These are phyloP conservation scores for Myotis pilosus DNA, from an alignment of 2,797 vertebrate genomes.

Conservation along the genomic window DNA sequence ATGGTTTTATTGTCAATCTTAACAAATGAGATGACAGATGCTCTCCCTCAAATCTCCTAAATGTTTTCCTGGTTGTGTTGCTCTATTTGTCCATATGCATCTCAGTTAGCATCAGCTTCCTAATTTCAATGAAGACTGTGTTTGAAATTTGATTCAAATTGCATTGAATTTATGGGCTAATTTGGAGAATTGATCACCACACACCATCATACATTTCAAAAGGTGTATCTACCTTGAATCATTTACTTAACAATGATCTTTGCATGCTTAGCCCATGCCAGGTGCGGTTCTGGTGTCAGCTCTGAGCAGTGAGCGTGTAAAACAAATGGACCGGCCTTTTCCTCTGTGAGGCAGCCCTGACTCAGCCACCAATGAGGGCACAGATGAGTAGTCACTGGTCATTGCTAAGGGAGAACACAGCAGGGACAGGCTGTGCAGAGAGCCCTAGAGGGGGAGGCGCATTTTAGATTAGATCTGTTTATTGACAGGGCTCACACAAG, in stretches of 20 bases:
- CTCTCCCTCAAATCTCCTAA: background rate
- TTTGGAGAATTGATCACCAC: background rate
- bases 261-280: background rate
- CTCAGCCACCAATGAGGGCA: background rate
- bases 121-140: background rate
- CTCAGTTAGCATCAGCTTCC: background rate
- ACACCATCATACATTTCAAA: background rate
- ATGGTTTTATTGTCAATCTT: background rate
- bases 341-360: background rate
- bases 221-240: background rate
- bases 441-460: background rate
- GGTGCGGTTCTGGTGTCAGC: background rate
- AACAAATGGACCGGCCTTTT: background rate
- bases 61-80: background rate
- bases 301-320: background rate
- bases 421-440: fast-evolving
- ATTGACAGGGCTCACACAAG: background rate
- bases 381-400: background rate
- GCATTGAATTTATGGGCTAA: background rate
- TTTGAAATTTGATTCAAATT: background rate
- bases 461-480: background rate
- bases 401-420: background rate
- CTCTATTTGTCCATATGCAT: background rate
- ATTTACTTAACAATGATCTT: background rate
- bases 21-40: background rate